phyloP scores from a whole-genome alignment of 1,140 invertebrate genomes.

The Anastrepha obliqua region DNA sequence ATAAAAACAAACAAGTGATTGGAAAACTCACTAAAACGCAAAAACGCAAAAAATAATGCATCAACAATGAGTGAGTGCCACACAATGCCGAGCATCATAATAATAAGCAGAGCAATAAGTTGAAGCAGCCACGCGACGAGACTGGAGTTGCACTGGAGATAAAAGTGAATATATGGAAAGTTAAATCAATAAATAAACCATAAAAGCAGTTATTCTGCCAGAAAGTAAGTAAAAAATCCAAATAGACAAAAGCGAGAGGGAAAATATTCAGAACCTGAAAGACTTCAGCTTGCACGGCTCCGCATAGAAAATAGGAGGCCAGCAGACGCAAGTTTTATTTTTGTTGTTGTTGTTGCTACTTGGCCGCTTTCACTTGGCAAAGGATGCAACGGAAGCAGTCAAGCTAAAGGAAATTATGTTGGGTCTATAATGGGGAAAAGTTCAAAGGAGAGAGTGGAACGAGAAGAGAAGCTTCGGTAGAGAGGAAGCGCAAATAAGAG shows the following conservation, averaged over 20 bases:
- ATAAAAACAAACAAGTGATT: conserved; percentile 22
- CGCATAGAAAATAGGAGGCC: neutral
- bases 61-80: conserved; percentile 10
- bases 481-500: neutral
- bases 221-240: neutral
- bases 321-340: neutral
- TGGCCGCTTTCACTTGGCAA: conserved; percentile 25
- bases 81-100: conserved; percentile 38
- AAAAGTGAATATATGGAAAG: conserved; percentile 50
- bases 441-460: neutral
- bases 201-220: conserved; percentile 33
- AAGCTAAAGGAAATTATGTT: neutral
- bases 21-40: neutral
- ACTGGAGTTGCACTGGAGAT: neutral
- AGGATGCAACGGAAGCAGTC: neutral
- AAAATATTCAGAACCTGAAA: neutral
- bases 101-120: conserved; percentile 33
- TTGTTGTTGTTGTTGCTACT: neutral
- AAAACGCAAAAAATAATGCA: neutral
- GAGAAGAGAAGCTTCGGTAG: neutral
- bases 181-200: conserved; percentile 53
- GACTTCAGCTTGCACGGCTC: neutral
- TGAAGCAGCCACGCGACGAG: neutral
- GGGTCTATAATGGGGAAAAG: neutral
- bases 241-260: neutral